Conservation (phyloP, 53 echinoderm and acorn worm genomes). For the Luidia sarsii region DNA sequence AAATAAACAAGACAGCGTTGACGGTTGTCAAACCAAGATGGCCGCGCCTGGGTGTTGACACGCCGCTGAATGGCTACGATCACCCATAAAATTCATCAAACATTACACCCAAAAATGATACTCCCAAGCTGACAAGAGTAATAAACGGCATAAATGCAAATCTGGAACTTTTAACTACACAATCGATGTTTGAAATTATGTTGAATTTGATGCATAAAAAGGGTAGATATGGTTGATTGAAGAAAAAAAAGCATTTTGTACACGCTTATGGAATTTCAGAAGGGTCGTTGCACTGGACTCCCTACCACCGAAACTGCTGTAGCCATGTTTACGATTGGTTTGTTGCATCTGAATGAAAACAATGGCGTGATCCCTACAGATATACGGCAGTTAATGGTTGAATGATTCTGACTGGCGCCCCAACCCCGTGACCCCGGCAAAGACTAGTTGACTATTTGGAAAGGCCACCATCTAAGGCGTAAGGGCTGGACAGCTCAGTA, state of each 20-base stretch:
- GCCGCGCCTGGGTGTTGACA: neutral
- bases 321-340: too few relatives aligned
- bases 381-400: too few relatives aligned
- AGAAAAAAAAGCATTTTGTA: constrained; percentile 2
- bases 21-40: neutral
- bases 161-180: neutral
- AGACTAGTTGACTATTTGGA: too few relatives aligned
- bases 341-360: too few relatives aligned
- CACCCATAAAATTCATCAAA: neutral
- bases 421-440: too few relatives aligned
- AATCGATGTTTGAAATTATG: neutral
- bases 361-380: too few relatives aligned
- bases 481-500: too few relatives aligned
- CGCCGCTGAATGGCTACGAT: neutral
- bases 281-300: constrained; percentile 5
- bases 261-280: neutral
- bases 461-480: too few relatives aligned
- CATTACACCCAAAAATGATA: neutral
- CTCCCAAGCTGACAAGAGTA: neutral
- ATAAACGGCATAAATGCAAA: constrained; percentile 6
- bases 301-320: too few relatives aligned
- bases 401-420: too few relatives aligned
- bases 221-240: neutral
- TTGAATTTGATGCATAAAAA: constrained; percentile 3
- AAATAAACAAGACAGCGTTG: neutral